Conservation (phyloP, 1,140 invertebrate species). For the Campoletis sonorensis region DNA sequence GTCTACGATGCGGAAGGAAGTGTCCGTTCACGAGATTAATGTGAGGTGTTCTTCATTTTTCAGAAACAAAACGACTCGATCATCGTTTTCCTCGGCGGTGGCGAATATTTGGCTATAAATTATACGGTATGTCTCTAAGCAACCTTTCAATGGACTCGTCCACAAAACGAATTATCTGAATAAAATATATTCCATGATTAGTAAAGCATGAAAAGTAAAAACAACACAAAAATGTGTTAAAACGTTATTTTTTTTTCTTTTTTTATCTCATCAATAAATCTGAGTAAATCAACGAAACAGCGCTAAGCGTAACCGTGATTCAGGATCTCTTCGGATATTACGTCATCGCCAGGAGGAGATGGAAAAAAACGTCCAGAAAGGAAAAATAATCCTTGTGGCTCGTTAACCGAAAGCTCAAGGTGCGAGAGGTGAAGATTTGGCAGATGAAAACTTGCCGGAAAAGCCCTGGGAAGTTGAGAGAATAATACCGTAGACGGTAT, state of each 20-base stretch:
- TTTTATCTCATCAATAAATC: not conserved
- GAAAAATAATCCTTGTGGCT: slow-evolving; percentile 55
- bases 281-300: not conserved
- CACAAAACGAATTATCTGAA: too few species aligned
- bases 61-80: too few species aligned
- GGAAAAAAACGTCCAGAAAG: slow-evolving; percentile 38
- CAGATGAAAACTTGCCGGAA: slow-evolving; percentile 1
- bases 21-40: slow-evolving; percentile 18
- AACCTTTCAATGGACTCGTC: too few species aligned
- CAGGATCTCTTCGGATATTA: not conserved
- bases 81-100: too few species aligned
- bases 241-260: not conserved
- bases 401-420: not conserved
- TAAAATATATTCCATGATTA: too few species aligned
- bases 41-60: not conserved
- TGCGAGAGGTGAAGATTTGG: slow-evolving; percentile 22
- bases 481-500: slow-evolving; percentile 50
- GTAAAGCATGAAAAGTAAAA: too few species aligned
- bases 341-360: not conserved
- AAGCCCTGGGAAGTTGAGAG: not conserved
- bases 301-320: not conserved
- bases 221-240: not conserved
- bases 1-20: not conserved
- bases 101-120: too few species aligned
- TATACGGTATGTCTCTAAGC: too few species aligned